phyloP scores from a whole-genome alignment of 2,113 vertebrate species.

The Poeciliopsis turrubarensis region DNA sequence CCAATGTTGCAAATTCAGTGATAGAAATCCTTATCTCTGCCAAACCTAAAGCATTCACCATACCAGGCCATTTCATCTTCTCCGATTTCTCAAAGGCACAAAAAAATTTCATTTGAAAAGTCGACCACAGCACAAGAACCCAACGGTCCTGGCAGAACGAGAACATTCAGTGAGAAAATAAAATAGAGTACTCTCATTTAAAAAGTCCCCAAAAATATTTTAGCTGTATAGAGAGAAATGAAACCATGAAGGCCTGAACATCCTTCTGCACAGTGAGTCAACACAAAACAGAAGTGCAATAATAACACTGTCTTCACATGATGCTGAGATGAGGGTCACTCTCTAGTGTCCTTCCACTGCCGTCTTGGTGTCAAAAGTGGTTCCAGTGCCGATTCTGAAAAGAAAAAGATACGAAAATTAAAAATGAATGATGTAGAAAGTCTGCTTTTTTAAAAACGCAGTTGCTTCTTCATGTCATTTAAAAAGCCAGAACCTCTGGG shows the following conservation, averaged over 20 bases:
- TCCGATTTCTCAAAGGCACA: slow-evolving; percentile 62
- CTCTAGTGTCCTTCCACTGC: slow-evolving; percentile 79
- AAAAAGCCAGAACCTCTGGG: slow-evolving; percentile 44
- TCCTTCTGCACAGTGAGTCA: slow-evolving; percentile 25
- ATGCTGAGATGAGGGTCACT: slow-evolving; percentile 35
- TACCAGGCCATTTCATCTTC: neutral
- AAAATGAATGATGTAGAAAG: slow-evolving; percentile 10
- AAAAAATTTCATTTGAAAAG: slow-evolving; percentile 42
- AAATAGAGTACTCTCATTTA: slow-evolving; percentile 32
- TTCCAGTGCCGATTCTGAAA: slow-evolving; percentile 74
- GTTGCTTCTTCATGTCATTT: slow-evolving; percentile 34
- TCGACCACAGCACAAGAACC: slow-evolving; percentile 32
- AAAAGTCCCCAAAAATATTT: slow-evolving; percentile 21
- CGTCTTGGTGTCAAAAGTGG: slow-evolving; percentile 79
- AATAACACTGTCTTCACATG: slow-evolving; percentile 63
- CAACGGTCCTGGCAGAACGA: slow-evolving; percentile 32
- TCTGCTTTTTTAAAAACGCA: neutral
- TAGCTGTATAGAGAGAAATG: slow-evolving; percentile 17
- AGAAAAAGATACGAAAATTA: slow-evolving; percentile 35
- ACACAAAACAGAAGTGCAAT: slow-evolving; percentile 55
- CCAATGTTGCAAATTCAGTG: neutral
- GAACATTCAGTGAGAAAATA: slow-evolving; percentile 56
- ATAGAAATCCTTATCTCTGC: neutral
- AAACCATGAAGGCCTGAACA: slow-evolving; percentile 19
- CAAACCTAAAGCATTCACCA: neutral